Evolutionary conservation across 1,140 invertebrate species (phyloP).

Genomic region (Gonatopus flavifemur): DNA sequence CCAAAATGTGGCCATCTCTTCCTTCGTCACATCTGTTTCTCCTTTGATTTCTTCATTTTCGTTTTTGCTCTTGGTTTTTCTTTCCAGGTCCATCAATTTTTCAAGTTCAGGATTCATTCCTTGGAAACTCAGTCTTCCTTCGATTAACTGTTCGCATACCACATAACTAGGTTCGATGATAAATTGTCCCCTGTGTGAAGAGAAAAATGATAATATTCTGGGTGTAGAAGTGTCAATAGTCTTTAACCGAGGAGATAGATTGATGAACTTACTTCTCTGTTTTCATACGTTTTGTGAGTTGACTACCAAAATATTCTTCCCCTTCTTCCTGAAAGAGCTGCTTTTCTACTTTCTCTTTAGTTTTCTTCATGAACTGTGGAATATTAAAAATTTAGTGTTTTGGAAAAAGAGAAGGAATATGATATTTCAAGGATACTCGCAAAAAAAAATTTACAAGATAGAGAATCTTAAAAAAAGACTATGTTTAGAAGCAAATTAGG

Average conservation of each 20-base stretch:
- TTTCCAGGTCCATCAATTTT: slow-evolving; percentile 64
- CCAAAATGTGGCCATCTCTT: slow-evolving; percentile 66
- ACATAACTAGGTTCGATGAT: slow-evolving; percentile 76
- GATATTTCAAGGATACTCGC: too few relatives aligned
- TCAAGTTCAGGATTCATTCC: slow-evolving; percentile 91
- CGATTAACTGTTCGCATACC: slow-evolving; percentile 73
- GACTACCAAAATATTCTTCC: slow-evolving; percentile 65
- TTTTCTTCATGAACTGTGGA: slow-evolving; percentile 83
- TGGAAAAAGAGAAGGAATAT: too few relatives aligned
- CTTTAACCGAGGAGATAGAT: too few relatives aligned
- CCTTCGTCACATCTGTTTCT: slow-evolving; percentile 70
- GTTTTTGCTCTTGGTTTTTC: slow-evolving; percentile 55
- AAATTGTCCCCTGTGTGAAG: slow-evolving; percentile 66
- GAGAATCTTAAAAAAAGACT: too few relatives aligned
- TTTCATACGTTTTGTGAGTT: slow-evolving; percentile 55
- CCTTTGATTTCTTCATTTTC: slow-evolving; percentile 51
- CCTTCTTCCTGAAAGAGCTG: slow-evolving; percentile 74
- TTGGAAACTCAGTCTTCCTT: slow-evolving; percentile 81
- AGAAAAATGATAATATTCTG: slow-evolving; percentile 15
- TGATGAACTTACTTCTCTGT: slow-evolving; percentile 57
- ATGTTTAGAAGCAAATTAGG: too few relatives aligned
- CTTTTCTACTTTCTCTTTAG: slow-evolving; percentile 78
- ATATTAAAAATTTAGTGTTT: slow-evolving; percentile 9
- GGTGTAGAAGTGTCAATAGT: not conserved
- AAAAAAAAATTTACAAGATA: too few relatives aligned